Percentiles rank a stretch among this genome's conserved stretches.
Conservation (phyloP, 2,113 vertebrate species). For the Vombatus ursinus region DNA sequence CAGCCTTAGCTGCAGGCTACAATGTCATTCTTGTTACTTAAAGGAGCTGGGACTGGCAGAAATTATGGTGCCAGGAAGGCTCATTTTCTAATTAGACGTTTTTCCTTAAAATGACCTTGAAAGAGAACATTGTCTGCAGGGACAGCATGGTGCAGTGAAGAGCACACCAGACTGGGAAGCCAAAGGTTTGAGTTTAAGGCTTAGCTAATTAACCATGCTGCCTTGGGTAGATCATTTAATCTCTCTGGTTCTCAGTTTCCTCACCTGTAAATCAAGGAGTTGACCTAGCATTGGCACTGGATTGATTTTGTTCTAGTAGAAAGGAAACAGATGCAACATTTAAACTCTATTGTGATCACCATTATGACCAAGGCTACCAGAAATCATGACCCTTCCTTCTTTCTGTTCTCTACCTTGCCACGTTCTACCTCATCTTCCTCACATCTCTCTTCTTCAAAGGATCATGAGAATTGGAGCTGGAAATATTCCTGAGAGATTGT, state of each 20-base stretch:
- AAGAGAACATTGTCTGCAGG: neutral
- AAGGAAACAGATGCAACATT: neutral
- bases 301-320: neutral
- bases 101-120: neutral
- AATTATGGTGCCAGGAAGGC: neutral
- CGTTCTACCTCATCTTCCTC: neutral
- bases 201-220: neutral
- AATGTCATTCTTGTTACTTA: constrained; percentile 2
- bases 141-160: neutral
- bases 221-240: neutral
- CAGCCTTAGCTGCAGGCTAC: constrained; percentile 18
- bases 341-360: neutral
- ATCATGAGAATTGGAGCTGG: neutral
- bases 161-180: neutral
- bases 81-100: neutral
- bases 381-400: neutral
- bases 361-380: neutral
- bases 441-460: neutral
- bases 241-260: neutral
- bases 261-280: neutral
- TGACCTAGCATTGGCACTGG: neutral
- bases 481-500: neutral
- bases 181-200: neutral
- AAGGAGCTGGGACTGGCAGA: neutral
- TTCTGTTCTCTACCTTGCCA: neutral